These are phyloP conservation scores for Cliona cf. orientalis DNA, from an alignment of 37 sponge, comb jelly and placozoan genomes.

Conservation along the genomic window DNA sequence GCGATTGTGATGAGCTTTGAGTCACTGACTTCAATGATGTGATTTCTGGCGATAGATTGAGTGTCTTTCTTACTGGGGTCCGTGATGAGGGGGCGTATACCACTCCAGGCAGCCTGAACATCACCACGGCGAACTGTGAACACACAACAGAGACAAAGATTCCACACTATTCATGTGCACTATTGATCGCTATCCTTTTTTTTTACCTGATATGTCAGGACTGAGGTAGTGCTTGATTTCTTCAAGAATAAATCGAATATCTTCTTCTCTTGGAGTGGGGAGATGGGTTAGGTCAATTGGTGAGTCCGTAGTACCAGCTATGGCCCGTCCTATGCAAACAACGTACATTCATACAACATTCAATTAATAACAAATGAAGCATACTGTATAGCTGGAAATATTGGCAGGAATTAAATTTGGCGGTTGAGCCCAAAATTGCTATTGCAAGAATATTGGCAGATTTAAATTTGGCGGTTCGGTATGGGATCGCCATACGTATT, in stretches of 20 bases:
- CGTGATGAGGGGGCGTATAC: slow-evolving; percentile 93
- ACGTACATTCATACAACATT: too few relatives aligned
- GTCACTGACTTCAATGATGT: slow-evolving; percentile 94
- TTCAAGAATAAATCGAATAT: slow-evolving; percentile 92
- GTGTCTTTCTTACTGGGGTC: slow-evolving; percentile 94
- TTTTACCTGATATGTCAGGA: slow-evolving; percentile 76
- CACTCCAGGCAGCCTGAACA: slow-evolving; percentile 98
- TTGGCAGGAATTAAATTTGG: too few relatives aligned
- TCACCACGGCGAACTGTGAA: slow-evolving; percentile 91
- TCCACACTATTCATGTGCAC: too few relatives aligned
- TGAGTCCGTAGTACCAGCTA: slow-evolving; percentile 97
- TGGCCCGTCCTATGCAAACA: slow-evolving; percentile 76
- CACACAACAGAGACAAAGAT: neutral
- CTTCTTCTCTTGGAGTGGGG: slow-evolving; percentile 90
- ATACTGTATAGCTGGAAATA: too few relatives aligned
- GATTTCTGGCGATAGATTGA: slow-evolving; percentile 93
- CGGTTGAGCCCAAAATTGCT: too few relatives aligned
- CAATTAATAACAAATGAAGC: neutral
- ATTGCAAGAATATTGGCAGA: too few relatives aligned
- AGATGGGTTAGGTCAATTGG: slow-evolving; percentile 79
- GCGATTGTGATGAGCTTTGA: slow-evolving; percentile 94
- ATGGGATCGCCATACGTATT: too few relatives aligned
- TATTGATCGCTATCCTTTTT: neutral
- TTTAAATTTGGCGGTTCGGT: too few relatives aligned
- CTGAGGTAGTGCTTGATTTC: slow-evolving; percentile 94